phyloP scores from a whole-genome alignment of 2,888 invertebrate genomes.

The Anagyrus pseudococci region DNA sequence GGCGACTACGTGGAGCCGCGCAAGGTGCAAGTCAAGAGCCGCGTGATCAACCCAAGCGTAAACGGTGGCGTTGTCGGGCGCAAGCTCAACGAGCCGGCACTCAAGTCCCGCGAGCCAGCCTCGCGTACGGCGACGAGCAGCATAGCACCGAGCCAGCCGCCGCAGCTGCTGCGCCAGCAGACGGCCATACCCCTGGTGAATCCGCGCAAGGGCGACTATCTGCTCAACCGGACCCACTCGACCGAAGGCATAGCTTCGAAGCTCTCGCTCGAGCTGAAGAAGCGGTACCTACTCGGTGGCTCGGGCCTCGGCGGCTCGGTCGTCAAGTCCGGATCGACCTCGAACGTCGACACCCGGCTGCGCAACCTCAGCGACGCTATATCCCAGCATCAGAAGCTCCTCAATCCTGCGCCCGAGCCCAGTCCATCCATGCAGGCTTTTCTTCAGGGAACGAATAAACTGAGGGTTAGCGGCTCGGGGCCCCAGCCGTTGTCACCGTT shows the following conservation, averaged over 20 bases:
- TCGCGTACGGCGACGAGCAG: neutral
- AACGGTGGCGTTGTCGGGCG: slow-evolving; percentile 54
- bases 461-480: slow-evolving; percentile 47
- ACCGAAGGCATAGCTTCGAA: slow-evolving; percentile 89
- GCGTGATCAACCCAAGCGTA: slow-evolving; percentile 61
- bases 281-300: slow-evolving; percentile 82
- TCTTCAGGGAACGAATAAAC: slow-evolving; percentile 63
- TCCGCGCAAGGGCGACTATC: slow-evolving; percentile 74
- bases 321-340: slow-evolving; percentile 82
- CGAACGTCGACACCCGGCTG: slow-evolving; percentile 83
- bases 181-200: slow-evolving; percentile 62
- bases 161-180: neutral
- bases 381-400: slow-evolving; percentile 85
- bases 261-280: slow-evolving; percentile 84
- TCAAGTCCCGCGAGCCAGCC: neutral
- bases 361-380: slow-evolving; percentile 85
- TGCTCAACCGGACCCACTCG: slow-evolving; percentile 82
- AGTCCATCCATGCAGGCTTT: slow-evolving; percentile 76
- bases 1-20: slow-evolving; percentile 63
- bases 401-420: slow-evolving; percentile 78
- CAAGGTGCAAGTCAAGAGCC: slow-evolving; percentile 69
- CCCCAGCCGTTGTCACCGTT: slow-evolving; percentile 52
- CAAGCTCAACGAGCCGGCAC: slow-evolving; percentile 19
- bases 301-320: slow-evolving; percentile 72
- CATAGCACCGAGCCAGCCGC: neutral